Evolutionary conservation across 35 echinoderm and acorn worm species (phyloP).

Genomic region (Hemicentrotus pulcherrimus): DNA sequence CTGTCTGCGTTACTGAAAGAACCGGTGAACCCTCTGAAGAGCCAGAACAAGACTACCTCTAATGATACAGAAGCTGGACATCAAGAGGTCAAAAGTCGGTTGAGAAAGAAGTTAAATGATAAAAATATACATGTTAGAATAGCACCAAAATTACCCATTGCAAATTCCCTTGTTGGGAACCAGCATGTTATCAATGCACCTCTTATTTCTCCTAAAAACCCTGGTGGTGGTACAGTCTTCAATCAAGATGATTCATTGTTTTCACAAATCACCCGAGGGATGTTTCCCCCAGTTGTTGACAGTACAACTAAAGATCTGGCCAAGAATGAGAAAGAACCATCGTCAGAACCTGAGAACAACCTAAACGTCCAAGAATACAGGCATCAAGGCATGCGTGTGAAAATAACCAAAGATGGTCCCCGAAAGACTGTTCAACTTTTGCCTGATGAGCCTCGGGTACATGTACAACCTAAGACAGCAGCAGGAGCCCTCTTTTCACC

Average conservation of each 20-base stretch:
- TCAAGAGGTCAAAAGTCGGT: background rate
- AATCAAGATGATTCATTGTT: background rate
- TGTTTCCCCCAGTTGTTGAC: background rate
- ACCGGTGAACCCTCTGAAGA: background rate
- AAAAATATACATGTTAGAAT: background rate
- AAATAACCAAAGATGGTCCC: background rate
- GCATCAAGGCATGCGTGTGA: background rate
- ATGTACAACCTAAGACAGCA: background rate
- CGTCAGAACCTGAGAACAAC: background rate
- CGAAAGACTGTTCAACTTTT: background rate
- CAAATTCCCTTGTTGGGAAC: background rate
- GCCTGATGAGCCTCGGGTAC: background rate
- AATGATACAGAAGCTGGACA: background rate
- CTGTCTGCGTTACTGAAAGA: background rate
- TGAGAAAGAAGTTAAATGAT: background rate
- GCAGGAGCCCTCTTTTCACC: background rate
- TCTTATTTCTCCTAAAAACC: background rate
- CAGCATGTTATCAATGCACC: background rate
- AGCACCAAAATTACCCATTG: background rate
- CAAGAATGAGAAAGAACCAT: background rate
- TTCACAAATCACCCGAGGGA: background rate
- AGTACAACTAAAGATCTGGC: background rate
- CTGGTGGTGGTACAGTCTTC: background rate
- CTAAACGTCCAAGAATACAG: background rate
- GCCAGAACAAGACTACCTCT: background rate